A percentile compares a stretch with the other conserved stretches of the same genome.
Evolutionary conservation across 2,797 vertebrate species (phyloP).

Genomic region (Anableps anableps): DNA sequence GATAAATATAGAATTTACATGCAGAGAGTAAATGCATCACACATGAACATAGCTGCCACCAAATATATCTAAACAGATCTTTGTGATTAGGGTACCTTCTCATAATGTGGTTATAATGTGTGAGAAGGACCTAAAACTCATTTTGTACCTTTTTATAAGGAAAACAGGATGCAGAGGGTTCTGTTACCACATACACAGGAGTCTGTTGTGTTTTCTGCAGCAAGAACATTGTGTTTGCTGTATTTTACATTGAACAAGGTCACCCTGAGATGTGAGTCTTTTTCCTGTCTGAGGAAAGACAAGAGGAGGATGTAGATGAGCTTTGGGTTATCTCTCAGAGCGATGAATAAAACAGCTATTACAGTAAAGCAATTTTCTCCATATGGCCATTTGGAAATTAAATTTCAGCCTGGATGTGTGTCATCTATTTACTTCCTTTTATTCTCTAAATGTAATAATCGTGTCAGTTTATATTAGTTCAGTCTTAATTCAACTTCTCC

Average conservation of each 20-base stretch:
- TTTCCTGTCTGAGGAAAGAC: not conserved
- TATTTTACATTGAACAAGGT: constrained; percentile 48
- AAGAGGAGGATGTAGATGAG: constrained; percentile 29
- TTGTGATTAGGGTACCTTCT: not conserved
- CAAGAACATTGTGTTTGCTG: not conserved
- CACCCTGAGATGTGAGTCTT: constrained; percentile 19
- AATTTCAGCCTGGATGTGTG: constrained; percentile 12
- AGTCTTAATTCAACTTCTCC: not conserved
- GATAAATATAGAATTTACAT: not conserved
- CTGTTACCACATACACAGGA: not conserved
- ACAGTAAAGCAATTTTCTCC: constrained; percentile 14
- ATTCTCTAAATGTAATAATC: not conserved
- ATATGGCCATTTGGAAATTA: constrained; percentile 15
- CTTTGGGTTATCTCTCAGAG: constrained; percentile 26
- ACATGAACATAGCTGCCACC: not conserved
- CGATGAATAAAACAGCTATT: constrained; percentile 38
- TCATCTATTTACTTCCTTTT: not conserved
- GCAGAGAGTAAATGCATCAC: not conserved
- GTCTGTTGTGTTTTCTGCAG: constrained; percentile 8
- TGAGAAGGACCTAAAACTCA: constrained; percentile 10
- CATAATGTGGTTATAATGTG: constrained; percentile 19
- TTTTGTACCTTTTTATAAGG: not conserved
- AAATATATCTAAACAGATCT: not conserved
- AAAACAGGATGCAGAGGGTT: not conserved
- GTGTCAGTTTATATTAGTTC: not conserved